Evolutionary conservation across 2,113 vertebrate species (phyloP).

Genomic region (Diadophis punctatus): DNA sequence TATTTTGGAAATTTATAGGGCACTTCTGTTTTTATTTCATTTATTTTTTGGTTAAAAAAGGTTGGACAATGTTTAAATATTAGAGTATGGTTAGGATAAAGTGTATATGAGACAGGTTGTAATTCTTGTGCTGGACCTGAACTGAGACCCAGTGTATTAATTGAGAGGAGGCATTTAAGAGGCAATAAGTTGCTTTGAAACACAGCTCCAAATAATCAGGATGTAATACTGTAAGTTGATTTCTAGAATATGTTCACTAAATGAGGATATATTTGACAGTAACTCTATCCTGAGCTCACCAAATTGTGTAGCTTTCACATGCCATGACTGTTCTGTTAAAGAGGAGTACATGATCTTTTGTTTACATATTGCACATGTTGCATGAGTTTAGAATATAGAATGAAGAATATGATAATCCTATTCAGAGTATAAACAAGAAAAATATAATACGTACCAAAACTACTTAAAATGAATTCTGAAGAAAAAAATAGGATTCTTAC

Average conservation of each 20-base stretch:
- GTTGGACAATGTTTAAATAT: neutral
- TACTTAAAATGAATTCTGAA: neutral
- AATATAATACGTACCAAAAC: neutral
- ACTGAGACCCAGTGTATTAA: neutral
- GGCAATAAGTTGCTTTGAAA: neutral
- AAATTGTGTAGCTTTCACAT: neutral
- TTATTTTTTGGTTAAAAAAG: neutral
- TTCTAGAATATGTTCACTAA: neutral
- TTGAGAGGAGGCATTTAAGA: neutral
- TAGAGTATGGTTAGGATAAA: neutral
- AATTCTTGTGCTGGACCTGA: neutral
- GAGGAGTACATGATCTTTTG: neutral
- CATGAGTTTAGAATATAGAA: neutral
- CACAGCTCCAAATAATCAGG: neutral
- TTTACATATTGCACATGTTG: neutral
- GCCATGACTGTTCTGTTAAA: neutral
- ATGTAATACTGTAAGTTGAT: neutral
- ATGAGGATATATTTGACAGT: neutral
- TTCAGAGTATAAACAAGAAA: neutral
- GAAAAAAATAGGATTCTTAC: constrained; percentile 68
- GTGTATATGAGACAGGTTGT: neutral
- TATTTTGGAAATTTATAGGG: neutral
- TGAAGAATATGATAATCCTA: neutral
- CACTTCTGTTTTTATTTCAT: neutral
- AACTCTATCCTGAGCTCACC: neutral